Percentiles rank a stretch among this genome's conserved stretches.
Conservation (phyloP, 2,113 vertebrate genomes). For the Willisornis vidua region DNA sequence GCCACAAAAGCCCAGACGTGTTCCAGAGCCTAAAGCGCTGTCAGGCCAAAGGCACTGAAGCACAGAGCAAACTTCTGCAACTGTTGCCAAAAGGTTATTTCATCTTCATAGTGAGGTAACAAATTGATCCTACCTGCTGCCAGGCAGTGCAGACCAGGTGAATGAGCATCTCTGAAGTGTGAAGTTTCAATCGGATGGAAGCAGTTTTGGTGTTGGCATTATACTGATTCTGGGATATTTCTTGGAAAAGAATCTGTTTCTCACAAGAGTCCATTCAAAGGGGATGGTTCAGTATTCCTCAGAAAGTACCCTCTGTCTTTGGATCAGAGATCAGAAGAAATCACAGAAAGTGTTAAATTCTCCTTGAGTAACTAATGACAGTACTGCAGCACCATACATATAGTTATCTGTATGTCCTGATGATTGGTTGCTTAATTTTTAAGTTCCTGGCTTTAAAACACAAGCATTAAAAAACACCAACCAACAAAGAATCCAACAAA, state of each 20-base stretch:
- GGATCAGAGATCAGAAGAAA: not conserved
- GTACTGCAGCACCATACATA: not conserved
- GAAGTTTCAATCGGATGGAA: not conserved
- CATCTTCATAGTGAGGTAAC: not conserved
- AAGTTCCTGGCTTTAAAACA: not conserved
- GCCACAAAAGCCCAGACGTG: not conserved
- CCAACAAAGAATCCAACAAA: not conserved
- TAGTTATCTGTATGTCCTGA: not conserved
- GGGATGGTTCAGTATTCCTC: not conserved
- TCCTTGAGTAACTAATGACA: not conserved
- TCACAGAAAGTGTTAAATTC: not conserved
- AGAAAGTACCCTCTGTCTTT: not conserved
- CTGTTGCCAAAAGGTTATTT: not conserved
- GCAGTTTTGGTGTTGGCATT: not conserved
- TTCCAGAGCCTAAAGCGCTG: not conserved
- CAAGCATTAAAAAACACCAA: not conserved
- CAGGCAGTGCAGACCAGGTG: accelerated
- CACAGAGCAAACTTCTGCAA: not conserved
- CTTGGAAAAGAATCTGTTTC: not conserved
- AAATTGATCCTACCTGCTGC: not conserved
- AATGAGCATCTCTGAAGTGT: not conserved
- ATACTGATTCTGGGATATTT: not conserved
- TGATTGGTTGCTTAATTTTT: not conserved
- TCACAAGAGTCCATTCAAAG: not conserved
- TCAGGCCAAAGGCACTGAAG: not conserved